Evolutionary conservation across 1,140 invertebrate genomes (phyloP), one percentile per base, ranked within the genome.

Genomic region (Oncopodura yosiiana): DNA sequence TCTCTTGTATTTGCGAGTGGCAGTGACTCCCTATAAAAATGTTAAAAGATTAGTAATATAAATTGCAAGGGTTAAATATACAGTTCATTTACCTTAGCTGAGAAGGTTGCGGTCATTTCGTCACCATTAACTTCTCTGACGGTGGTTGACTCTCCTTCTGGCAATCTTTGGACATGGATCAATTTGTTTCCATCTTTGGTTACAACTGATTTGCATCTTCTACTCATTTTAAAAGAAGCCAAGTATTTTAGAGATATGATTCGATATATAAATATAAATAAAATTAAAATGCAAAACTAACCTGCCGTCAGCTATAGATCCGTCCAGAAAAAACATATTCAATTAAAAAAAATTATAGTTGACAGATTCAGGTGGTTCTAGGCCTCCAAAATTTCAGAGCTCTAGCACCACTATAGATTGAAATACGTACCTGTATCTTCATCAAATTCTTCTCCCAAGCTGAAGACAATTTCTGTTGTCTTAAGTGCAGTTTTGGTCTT

Each of bases 401-500:
- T n/a, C n/a, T n/a, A n/a, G n/a, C n/a, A 6, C 48, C 14, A 52
- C 48, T 21, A 29, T 49, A 9, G 29, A 41, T 26, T 50, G 12
- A 9, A 48, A 41, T n/a, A 39, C 55, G 37, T 57, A 48, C 4
- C 48, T 6, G 88, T 92, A 60, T 82, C 82, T 65, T 93, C 86
- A 8, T 89, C 83, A 68, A 92, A 88, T 67, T 88, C 84, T 60
- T 84, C 80, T 21, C 74, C 75, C 14, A 78, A 63, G 58, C 74
- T 86, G 71, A 93, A 94, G 58, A 77, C 81, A 34, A 85, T 78
- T 48, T 81, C 75, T 0, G 80, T 77, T 59, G 77, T 89, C 67
- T 91, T 92, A 69, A 94, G 89, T 1, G 86, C 84, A 11, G 87
- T 89, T 3, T 75, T 76, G 1, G 87, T 87, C 56, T 81, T 82